These are phyloP conservation scores for Cotesia vestalis DNA, from an alignment of 1,140 invertebrate genomes.

Conservation along the genomic window DNA sequence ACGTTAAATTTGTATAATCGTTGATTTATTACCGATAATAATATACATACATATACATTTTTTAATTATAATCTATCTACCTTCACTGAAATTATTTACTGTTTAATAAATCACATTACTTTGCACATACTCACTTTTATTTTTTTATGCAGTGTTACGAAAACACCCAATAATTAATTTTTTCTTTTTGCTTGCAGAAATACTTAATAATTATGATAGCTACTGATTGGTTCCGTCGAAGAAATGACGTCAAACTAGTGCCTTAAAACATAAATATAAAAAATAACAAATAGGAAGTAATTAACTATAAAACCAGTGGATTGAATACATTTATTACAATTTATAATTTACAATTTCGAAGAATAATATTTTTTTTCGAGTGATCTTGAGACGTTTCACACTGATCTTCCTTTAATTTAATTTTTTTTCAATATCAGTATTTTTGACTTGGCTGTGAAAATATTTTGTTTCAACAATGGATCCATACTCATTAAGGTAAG, in stretches of 20 bases:
- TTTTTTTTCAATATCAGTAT: slow-evolving; percentile 21
- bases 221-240: slow-evolving; percentile 18
- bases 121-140: too few species aligned
- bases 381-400: slow-evolving; percentile 13
- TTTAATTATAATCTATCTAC: too few species aligned
- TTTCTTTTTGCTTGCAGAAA: background rate
- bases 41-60: too few species aligned
- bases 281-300: background rate
- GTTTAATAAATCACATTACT: too few species aligned
- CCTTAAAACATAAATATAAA: slow-evolving; percentile 2
- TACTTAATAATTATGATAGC: background rate
- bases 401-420: background rate
- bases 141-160: too few species aligned
- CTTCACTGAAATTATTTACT: too few species aligned
- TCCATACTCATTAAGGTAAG: slow-evolving; percentile 52
- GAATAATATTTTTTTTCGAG: slow-evolving; percentile 32
- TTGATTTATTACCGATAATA: too few species aligned
- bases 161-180: too few species aligned
- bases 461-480: slow-evolving; percentile 42
- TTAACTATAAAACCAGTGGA: background rate
- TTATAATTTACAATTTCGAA: slow-evolving; percentile 32
- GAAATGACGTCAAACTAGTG: slow-evolving; percentile 13
- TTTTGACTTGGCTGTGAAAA: slow-evolving; percentile 3
- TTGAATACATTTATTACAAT: too few species aligned
- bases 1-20: too few species aligned